Conservation (phyloP, 64 coral and sea anemone species). For the Orbicella faveolata region DNA sequence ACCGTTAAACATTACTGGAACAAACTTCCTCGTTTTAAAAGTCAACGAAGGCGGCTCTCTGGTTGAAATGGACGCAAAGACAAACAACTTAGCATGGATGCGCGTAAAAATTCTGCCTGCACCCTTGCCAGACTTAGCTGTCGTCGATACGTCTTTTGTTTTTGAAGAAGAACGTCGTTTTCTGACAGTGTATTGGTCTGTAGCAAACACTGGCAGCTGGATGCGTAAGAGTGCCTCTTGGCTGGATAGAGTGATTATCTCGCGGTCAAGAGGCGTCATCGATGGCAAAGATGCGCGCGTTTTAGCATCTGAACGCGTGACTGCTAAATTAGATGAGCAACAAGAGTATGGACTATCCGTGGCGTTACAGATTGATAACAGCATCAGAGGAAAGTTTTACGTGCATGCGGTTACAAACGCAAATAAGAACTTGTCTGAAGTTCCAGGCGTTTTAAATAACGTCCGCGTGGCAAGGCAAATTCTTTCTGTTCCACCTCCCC, state of each 20-base stretch:
- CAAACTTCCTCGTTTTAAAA: constrained; percentile 59
- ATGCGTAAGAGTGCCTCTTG: constrained; percentile 45
- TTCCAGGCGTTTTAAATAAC: constrained; percentile 40
- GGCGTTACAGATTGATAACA: constrained; percentile 41
- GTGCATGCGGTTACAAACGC: constrained; percentile 56
- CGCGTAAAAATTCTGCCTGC: constrained; percentile 9
- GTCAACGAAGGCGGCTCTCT: constrained; percentile 44
- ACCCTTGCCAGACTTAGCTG: constrained; percentile 57
- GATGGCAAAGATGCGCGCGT: constrained; percentile 35
- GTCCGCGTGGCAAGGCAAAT: constrained; percentile 22
- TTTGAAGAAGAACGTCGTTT: constrained; percentile 49
- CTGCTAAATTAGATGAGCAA: constrained; percentile 49
- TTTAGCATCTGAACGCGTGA: constrained; percentile 34
- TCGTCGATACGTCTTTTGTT: constrained; percentile 43
- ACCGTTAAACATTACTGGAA: constrained; percentile 42
- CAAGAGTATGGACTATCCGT: constrained; percentile 65
- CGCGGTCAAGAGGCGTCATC: constrained; percentile 4
- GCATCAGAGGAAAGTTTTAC: constrained; percentile 66
- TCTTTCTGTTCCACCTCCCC: constrained; percentile 22
- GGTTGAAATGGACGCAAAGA: constrained; percentile 16
- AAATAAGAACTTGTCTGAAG: constrained; percentile 24
- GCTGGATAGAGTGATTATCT: constrained; percentile 63
- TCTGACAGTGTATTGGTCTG: constrained; percentile 55
- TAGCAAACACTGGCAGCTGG: constrained; percentile 46
- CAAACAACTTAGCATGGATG: constrained; percentile 54